These are phyloP conservation scores for Copsychus sechellarum DNA, from an alignment of 2,113 vertebrate species.

Conservation along the genomic window DNA sequence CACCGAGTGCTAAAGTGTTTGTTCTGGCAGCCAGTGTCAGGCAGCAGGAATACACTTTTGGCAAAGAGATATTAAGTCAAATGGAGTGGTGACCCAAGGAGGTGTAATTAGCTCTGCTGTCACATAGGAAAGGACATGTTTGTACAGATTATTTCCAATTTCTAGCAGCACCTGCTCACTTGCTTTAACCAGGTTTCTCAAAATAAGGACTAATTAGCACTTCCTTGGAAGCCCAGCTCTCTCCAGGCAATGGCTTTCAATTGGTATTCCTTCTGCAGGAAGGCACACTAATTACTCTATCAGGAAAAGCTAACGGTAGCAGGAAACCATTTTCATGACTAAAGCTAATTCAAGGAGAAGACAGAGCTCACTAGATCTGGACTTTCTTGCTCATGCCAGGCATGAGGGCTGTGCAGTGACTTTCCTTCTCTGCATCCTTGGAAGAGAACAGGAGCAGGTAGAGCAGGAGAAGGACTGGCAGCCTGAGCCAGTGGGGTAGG, in stretches of 20 bases:
- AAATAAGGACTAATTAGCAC: constrained; percentile 73
- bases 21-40: neutral
- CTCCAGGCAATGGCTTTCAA: constrained; percentile 30
- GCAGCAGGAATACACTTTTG: neutral
- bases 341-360: constrained; percentile 51
- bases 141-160: constrained; percentile 48
- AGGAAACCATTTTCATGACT: constrained; percentile 36
- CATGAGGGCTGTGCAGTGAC: neutral
- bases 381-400: neutral
- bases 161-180: constrained; percentile 49
- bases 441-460: neutral
- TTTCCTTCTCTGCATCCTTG: neutral
- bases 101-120: constrained; percentile 44
- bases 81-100: constrained; percentile 25
- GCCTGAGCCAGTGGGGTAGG: neutral
- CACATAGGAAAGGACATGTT: constrained; percentile 25
- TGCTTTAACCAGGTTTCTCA: constrained; percentile 60
- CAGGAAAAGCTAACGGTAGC: constrained; percentile 60
- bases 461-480: neutral
- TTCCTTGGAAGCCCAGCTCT: constrained; percentile 58
- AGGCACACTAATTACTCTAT: constrained; percentile 62
- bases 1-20: neutral
- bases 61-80: neutral
- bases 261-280: constrained; percentile 45
- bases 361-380: neutral